These are phyloP conservation scores for Apis dorsata DNA, from an alignment of 1,140 invertebrate species.

Conservation along the genomic window DNA sequence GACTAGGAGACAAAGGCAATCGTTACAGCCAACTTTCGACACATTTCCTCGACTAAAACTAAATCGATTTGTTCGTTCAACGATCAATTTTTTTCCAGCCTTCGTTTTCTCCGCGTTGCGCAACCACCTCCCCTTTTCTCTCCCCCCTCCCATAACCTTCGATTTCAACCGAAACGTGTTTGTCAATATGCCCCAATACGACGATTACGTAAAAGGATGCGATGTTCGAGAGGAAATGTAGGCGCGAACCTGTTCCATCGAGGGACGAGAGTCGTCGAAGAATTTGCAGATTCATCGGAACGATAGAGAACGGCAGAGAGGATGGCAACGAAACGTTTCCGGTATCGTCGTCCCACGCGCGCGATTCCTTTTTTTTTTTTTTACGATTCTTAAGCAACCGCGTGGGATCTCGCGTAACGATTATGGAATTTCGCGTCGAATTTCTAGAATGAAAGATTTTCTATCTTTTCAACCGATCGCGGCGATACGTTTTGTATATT, in stretches of 20 bases:
- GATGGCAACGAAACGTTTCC: conserved; percentile 6
- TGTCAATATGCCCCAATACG: background rate
- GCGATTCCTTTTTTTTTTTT: background rate
- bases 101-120: background rate
- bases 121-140: background rate
- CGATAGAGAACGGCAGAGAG: background rate
- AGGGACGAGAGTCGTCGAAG: conserved; percentile 5
- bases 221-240: conserved; percentile 22
- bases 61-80: background rate
- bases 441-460: background rate
- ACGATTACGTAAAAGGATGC: conserved; percentile 29
- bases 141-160: background rate
- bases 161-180: background rate
- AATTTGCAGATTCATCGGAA: conserved; percentile 46
- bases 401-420: background rate
- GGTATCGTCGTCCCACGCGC: conserved; percentile 20
- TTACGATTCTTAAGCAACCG: conserved; percentile 4
- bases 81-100: background rate
- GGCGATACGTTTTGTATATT: too few species aligned
- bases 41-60: background rate
- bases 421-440: background rate
- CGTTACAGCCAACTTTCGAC: background rate
- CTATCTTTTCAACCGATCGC: background rate
- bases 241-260: conserved; percentile 48
- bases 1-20: too few species aligned